Base-by-base conservation (phyloP, 2,113 vertebrate species). In the Myocastor coypus region DNA sequence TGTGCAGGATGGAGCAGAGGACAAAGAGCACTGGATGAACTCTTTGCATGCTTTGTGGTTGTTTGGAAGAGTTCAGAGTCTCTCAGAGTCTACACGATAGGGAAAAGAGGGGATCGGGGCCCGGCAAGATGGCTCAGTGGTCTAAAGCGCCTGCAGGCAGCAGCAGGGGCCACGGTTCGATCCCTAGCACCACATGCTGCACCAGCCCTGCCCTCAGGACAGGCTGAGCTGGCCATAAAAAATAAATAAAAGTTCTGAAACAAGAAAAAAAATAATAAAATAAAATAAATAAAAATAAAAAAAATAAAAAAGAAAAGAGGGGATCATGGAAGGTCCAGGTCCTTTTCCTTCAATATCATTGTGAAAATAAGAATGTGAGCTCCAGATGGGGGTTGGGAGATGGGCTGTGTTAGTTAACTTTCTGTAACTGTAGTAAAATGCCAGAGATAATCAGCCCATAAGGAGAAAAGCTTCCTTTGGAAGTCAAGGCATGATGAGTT, bases 251-350 rank as follows among this genome's bases (percentile, higher is more conserved):
- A n/a, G n/a, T n/a, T n/a, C n/a, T n/a, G n/a, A n/a, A n/a, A n/a
- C n/a, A n/a, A n/a, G n/a, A n/a, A n/a, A n/a, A n/a, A n/a, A n/a
- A n/a, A n/a, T n/a, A n/a, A n/a, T n/a, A n/a, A n/a, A n/a, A n/a
- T n/a, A n/a, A n/a, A n/a, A n/a, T n/a, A n/a, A n/a, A n/a, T n/a
- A n/a, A n/a, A n/a, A n/a, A n/a, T n/a, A n/a, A n/a, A n/a, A n/a
- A n/a, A n/a, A n/a, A n/a, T n/a, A n/a, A n/a, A n/a, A n/a, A n/a
- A 77, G 66, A 88, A 64, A 87, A 85, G 87, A 55, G 30, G 57
- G 40, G 19, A 46, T 34, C 69, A 61, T 40, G 40, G 86, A 30
- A 14, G 71, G 69, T 37, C 30, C 52, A 20, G 46, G 69, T 52
- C 66, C 26, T 30, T 84, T 71, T 80, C 52, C 30, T 34, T 66